Evolutionary conservation across 2,113 vertebrate genomes (phyloP).

Genomic region (Peucedramus taeniatus): DNA sequence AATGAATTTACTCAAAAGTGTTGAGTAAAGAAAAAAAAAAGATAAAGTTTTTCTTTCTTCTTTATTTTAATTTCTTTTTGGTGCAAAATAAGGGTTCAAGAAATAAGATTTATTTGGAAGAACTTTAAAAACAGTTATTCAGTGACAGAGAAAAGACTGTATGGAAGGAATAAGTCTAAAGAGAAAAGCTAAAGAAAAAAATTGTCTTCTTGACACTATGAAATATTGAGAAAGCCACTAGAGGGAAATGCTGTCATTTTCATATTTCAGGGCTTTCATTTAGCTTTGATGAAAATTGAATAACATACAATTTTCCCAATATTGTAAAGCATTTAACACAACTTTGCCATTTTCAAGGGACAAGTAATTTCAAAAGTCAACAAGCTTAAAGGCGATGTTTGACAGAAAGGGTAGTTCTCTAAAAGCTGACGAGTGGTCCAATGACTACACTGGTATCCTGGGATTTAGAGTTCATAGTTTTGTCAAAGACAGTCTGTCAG

Average conservation of each 20-base stretch:
- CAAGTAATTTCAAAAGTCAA: constrained; percentile 41
- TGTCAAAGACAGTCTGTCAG: neutral
- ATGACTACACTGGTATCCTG: neutral
- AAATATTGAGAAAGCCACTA: neutral
- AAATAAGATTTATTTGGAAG: neutral
- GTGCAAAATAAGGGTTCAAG: neutral
- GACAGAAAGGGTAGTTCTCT: neutral
- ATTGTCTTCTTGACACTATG: neutral
- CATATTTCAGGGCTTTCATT: constrained; percentile 17
- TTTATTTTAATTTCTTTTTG: neutral
- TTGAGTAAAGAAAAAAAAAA: neutral
- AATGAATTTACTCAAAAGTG: neutral
- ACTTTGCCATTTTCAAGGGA: neutral
- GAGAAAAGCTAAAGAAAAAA: neutral
- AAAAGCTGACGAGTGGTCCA: neutral
- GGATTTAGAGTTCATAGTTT: neutral
- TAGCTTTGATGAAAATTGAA: neutral
- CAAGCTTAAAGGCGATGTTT: constrained; percentile 7
- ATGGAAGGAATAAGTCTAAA: neutral
- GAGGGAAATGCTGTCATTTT: constrained; percentile 47
- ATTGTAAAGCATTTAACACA: neutral
- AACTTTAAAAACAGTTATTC: neutral
- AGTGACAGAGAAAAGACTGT: neutral
- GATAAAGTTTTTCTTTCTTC: neutral
- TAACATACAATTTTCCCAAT: neutral